These are phyloP conservation scores for Suillia variegata DNA, from an alignment of 2,888 invertebrate genomes.

Conservation along the genomic window DNA sequence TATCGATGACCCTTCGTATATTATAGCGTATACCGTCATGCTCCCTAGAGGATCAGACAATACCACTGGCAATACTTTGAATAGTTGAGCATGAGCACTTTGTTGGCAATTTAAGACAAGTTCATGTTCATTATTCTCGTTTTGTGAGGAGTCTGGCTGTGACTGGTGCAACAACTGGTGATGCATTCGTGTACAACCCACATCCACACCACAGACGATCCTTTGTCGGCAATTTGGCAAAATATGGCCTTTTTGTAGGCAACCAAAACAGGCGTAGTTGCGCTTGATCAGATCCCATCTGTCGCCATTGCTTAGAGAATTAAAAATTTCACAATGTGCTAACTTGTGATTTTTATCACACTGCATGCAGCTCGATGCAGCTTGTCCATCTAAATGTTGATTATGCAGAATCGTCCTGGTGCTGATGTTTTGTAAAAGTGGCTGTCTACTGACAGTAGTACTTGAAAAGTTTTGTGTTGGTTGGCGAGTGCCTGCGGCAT, in stretches of 20 bases:
- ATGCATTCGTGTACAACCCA: too few species aligned
- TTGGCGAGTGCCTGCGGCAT: too few species aligned
- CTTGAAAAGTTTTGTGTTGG: too few species aligned
- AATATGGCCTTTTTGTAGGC: background rate
- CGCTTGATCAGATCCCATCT: background rate
- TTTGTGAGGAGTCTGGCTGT: too few species aligned
- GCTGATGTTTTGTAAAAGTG: too few species aligned
- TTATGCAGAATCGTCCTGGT: too few species aligned
- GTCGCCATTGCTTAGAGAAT: too few species aligned
- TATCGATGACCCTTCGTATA: background rate
- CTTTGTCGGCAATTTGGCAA: conserved; percentile 5
- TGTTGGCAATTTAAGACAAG: background rate
- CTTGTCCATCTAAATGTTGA: background rate
- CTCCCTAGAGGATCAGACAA: background rate
- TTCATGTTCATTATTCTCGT: too few species aligned
- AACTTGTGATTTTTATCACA: too few species aligned
- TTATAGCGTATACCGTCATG: background rate
- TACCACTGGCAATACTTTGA: conserved; percentile 4
- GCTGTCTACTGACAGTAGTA: too few species aligned
- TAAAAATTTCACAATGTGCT: too few species aligned
- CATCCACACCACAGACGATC: background rate
- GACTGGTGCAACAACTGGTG: too few species aligned
- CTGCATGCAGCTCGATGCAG: background rate
- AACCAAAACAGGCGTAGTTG: background rate
- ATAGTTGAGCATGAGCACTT: background rate